Evolutionary conservation across 64 coral and sea anemone genomes (phyloP).

Genomic region (Stichodactyla helianthus): DNA sequence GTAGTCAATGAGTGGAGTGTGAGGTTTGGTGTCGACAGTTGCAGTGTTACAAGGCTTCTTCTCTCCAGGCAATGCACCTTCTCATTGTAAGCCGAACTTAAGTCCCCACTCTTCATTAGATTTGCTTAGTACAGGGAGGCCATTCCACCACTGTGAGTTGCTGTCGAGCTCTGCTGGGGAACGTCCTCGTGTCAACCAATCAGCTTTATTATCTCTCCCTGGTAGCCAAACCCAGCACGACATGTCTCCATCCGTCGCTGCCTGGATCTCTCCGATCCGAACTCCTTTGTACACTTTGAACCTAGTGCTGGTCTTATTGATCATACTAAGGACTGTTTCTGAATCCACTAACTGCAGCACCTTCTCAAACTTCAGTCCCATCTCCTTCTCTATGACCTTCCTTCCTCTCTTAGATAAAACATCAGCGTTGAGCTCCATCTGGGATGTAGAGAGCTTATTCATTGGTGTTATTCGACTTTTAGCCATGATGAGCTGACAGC

Average conservation of each 20-base stretch:
- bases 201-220: conserved; percentile 34
- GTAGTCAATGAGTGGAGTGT: conserved; percentile 15
- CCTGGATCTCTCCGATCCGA: conserved; percentile 38
- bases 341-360: too few relatives aligned
- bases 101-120: conserved; percentile 52
- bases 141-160: conserved; percentile 50
- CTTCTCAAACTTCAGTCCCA: too few relatives aligned
- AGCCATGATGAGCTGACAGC: too few relatives aligned
- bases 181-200: conserved; percentile 47
- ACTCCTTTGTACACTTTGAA: conserved; percentile 39
- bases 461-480: too few relatives aligned
- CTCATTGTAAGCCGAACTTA: conserved; percentile 42
- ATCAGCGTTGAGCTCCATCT: conserved; percentile 55
- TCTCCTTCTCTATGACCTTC: conserved; percentile 62
- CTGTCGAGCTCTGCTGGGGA: not conserved
- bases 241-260: conserved; percentile 37
- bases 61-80: conserved; percentile 56
- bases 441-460: conserved; percentile 54
- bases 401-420: conserved; percentile 58
- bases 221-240: conserved; percentile 47
- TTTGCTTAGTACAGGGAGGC: conserved; percentile 14
- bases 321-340: too few relatives aligned
- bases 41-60: conserved; percentile 34
- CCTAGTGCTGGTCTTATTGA: too few relatives aligned
- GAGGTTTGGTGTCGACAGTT: not conserved